A percentile compares a stretch with the other conserved stretches of the same genome.
Evolutionary conservation across 2,113 vertebrate genomes (phyloP).

Genomic region (Mobula birostris): DNA sequence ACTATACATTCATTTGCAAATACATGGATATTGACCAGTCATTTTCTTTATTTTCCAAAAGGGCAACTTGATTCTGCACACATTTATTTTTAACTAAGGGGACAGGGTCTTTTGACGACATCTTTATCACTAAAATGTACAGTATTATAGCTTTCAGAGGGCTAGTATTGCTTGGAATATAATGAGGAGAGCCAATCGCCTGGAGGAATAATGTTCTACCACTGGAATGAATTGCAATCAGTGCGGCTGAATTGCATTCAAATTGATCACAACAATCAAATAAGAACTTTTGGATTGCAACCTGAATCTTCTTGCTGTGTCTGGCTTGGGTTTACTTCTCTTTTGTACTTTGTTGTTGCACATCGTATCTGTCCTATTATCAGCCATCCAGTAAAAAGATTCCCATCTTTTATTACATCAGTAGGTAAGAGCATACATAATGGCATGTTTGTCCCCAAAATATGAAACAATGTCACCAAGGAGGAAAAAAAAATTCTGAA

Average conservation of each 20-base stretch:
- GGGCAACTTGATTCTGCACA: not conserved
- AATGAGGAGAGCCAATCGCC: not conserved
- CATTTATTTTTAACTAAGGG: not conserved
- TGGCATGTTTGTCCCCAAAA: not conserved
- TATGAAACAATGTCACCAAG: not conserved
- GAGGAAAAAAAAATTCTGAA: not conserved
- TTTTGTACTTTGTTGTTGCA: not conserved
- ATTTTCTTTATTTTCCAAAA: not conserved
- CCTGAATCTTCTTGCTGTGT: not conserved
- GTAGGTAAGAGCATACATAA: not conserved
- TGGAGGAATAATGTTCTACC: not conserved
- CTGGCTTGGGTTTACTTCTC: not conserved
- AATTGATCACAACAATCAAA: not conserved
- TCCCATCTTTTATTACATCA: not conserved
- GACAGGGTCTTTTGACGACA: not conserved
- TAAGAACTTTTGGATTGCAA: not conserved
- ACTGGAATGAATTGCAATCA: not conserved
- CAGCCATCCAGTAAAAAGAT: not conserved
- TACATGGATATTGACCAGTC: not conserved
- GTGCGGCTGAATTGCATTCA: not conserved
- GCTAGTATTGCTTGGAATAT: conserved; percentile 49
- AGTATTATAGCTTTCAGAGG: conserved; percentile 44
- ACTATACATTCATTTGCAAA: not conserved
- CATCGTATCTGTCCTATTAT: not conserved
- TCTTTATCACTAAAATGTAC: conserved; percentile 1